Evolutionary conservation across 2,113 vertebrate species (phyloP), one percentile per base, ranked within the genome.

Genomic region (Equus przewalskii): DNA sequence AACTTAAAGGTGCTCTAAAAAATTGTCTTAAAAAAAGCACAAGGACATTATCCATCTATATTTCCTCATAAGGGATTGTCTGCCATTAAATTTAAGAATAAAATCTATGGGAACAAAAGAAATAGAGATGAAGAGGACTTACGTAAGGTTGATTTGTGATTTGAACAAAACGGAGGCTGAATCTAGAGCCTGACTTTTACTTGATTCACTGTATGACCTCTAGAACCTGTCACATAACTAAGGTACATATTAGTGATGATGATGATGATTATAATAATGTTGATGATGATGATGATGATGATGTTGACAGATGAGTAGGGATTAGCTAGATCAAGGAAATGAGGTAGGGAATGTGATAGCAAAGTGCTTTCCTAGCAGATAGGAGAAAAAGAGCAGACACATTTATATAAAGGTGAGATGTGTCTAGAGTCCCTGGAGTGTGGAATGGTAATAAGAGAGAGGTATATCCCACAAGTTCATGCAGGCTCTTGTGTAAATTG

Each of bases 51-150:
- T 18, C 1, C n/a, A 49, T 56, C 73, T 75, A 15, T 67, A 3
- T 58, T 97, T 98, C 69, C 22, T 24, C 15, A 16, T 44, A 86
- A 91, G 11, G 49, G 22, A 80, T 14, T 65, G 1, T 95, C 83
- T 96, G 95, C 30, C 64, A 84, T 58, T 84, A 94, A 16, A 44
- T 84, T 94, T 96, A 96, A 67, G 78, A 73, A 69, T 76, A 51
- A 46, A 46, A 76, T 91, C 14, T 12, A 70, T 89, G 78, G 49
- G 70, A 72, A 95, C 36, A 97, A 70, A 91, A 33, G 30, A 69
- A 64, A 65, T 24, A 72, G 60, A 51, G 13, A 44, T 56, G n/a
- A 82, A 60, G 5, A 14, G n/a, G 8, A 36, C 13, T 62, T 49
- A 18, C 16, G 3, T 28, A 62, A 73, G 1, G 30, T 41, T 36